Conservation (phyloP, 2,888 invertebrate species). For the Epistrophe grossulariae region DNA sequence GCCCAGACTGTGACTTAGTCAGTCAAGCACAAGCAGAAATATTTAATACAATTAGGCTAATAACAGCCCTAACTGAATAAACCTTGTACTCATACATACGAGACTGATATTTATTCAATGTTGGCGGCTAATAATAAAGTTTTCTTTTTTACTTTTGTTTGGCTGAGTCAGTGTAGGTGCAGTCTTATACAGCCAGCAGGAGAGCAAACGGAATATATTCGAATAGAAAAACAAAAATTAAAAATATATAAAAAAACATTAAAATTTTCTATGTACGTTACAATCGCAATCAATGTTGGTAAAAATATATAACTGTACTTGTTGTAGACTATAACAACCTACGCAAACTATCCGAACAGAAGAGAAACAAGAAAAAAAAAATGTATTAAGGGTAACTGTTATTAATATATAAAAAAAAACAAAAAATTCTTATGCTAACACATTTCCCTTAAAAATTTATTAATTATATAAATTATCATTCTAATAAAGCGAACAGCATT, state of each 20-base stretch:
- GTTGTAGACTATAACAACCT: not conserved
- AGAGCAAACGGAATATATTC: not conserved
- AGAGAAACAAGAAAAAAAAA: not conserved
- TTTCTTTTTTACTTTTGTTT: not conserved
- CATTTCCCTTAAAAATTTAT: conserved; percentile 32
- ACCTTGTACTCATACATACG: not conserved
- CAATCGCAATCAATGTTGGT: not conserved
- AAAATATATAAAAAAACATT: not conserved
- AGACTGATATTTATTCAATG: not conserved
- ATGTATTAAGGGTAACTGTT: conserved; percentile 30
- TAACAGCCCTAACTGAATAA: not conserved
- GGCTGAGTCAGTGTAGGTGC: not conserved
- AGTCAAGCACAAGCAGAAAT: not conserved
- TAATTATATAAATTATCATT: conserved; percentile 34
- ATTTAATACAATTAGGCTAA: not conserved
- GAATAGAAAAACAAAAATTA: not conserved
- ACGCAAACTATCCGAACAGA: not conserved
- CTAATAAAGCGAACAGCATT: conserved; percentile 23
- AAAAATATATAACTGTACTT: not conserved
- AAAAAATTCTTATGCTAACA: conserved; percentile 35
- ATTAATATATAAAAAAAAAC: not conserved
- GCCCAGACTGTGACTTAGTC: not conserved
- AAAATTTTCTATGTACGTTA: not conserved
- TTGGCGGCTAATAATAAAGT: not conserved
- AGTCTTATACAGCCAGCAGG: not conserved